These are phyloP conservation scores for Pseudomyrmex concolor DNA, from an alignment of 1,140 invertebrate genomes.

Conservation along the genomic window DNA sequence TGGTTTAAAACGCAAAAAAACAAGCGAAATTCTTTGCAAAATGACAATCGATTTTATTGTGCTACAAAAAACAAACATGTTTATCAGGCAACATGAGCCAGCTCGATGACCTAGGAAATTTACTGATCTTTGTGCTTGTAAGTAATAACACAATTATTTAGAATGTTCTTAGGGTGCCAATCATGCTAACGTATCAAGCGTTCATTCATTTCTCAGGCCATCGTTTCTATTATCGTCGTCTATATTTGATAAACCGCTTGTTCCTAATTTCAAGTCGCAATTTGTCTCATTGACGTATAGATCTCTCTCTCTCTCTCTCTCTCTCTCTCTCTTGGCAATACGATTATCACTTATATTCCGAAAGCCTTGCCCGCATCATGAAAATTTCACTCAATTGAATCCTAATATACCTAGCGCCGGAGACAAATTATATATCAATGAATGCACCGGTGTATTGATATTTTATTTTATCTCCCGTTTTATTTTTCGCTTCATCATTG, in stretches of 20 bases:
- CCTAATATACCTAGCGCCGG: not conserved
- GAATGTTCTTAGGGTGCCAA: slow-evolving; percentile 49
- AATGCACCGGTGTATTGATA: not conserved
- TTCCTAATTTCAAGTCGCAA: not conserved
- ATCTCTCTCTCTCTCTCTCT: not conserved
- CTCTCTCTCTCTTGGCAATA: not conserved
- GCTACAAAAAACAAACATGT: not conserved
- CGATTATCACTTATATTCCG: not conserved
- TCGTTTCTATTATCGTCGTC: slow-evolving; percentile 6
- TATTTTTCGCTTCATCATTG: no score
- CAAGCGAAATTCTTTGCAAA: no score
- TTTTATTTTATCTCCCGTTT: not conserved
- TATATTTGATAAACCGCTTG: not conserved
- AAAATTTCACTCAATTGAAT: not conserved
- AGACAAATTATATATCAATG: not conserved
- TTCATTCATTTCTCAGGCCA: slow-evolving; percentile 11
- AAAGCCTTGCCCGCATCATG: not conserved
- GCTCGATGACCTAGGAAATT: not conserved
- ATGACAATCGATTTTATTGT: no score
- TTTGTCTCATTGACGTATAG: not conserved
- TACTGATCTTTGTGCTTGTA: not conserved
- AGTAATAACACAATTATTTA: slow-evolving; percentile 32
- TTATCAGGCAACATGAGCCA: not conserved
- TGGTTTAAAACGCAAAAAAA: no score
- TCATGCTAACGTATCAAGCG: slow-evolving; percentile 38